These are phyloP conservation scores for Hylaeus anthracinus DNA, from an alignment of 1,140 invertebrate genomes.

Conservation along the genomic window DNA sequence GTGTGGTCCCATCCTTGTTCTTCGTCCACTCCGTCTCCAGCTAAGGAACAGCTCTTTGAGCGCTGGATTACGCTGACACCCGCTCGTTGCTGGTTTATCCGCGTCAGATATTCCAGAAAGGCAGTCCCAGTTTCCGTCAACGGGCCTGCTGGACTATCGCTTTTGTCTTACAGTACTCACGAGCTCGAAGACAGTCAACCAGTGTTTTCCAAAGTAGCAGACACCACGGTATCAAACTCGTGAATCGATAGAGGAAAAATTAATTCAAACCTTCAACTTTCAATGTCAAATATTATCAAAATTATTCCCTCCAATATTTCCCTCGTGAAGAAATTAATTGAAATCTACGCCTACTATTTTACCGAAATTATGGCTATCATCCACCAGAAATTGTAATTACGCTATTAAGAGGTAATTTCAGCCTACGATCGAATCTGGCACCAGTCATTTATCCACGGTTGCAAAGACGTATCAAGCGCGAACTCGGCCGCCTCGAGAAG, in stretches of 20 bases:
- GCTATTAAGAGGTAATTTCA: not conserved
- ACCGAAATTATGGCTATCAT: too few species aligned
- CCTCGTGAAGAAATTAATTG: too few species aligned
- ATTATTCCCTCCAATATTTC: too few species aligned
- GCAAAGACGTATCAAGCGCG: not conserved
- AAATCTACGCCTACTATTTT: too few species aligned
- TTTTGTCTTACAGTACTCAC: not conserved
- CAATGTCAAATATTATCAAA: not conserved
- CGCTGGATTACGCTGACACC: slow-evolving; percentile 40
- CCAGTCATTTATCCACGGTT: slow-evolving; percentile 17
- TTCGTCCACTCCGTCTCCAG: slow-evolving; percentile 44
- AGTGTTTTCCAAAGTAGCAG: too few species aligned
- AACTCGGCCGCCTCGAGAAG: slow-evolving; percentile 19
- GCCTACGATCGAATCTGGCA: too few species aligned
- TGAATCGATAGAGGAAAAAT: too few species aligned
- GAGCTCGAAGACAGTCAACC: not conserved
- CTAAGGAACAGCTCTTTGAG: slow-evolving; percentile 49
- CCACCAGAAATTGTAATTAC: not conserved
- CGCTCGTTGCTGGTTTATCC: slow-evolving; percentile 23
- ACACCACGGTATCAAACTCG: too few species aligned
- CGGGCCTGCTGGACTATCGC: not conserved
- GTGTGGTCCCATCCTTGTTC: slow-evolving; percentile 69
- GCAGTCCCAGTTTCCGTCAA: not conserved
- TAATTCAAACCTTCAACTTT: too few species aligned
- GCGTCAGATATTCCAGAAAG: not conserved